Percentiles rank a stretch among this genome's conserved stretches.
Evolutionary conservation across 2,113 vertebrate genomes (phyloP).

Genomic region (Nesogale talazaci): DNA sequence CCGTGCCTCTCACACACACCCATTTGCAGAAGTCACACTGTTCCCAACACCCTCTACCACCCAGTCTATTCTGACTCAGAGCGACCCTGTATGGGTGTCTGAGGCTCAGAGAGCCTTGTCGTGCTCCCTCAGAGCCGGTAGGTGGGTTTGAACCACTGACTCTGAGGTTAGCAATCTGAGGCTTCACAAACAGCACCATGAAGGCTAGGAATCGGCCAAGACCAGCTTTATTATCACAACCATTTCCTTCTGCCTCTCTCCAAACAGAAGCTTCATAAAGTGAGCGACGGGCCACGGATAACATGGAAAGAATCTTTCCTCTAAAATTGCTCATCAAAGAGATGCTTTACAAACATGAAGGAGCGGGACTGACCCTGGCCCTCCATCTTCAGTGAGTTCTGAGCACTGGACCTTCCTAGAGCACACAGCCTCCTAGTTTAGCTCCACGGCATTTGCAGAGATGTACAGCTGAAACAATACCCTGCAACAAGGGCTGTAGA

Average conservation of each 20-base stretch:
- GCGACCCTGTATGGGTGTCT: too few species aligned
- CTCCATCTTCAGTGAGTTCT: not conserved
- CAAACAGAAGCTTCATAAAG: slow-evolving; percentile 67
- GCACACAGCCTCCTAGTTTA: not conserved
- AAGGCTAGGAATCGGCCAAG: slow-evolving; percentile 73
- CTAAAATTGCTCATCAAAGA: slow-evolving; percentile 52
- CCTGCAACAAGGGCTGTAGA: too few species aligned
- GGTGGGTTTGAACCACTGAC: too few species aligned
- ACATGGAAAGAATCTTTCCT: slow-evolving; percentile 70
- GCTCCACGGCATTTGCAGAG: not conserved
- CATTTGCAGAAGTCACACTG: too few species aligned
- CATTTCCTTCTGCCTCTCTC: slow-evolving; percentile 77
- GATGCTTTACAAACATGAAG: slow-evolving; percentile 43
- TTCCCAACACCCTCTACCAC: too few species aligned
- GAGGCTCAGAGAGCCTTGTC: too few species aligned
- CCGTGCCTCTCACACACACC: not conserved
- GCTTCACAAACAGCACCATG: not conserved
- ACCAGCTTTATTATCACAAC: slow-evolving; percentile 63
- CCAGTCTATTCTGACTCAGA: too few species aligned
- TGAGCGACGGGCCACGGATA: slow-evolving; percentile 58
- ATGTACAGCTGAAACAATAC: not conserved
- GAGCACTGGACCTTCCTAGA: not conserved
- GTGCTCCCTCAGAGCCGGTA: too few species aligned
- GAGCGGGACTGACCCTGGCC: not conserved
- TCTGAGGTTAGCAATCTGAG: too few species aligned